These are phyloP conservation scores for Rhodinocichla rosea DNA, from an alignment of 2,113 vertebrate genomes.

Conservation along the genomic window DNA sequence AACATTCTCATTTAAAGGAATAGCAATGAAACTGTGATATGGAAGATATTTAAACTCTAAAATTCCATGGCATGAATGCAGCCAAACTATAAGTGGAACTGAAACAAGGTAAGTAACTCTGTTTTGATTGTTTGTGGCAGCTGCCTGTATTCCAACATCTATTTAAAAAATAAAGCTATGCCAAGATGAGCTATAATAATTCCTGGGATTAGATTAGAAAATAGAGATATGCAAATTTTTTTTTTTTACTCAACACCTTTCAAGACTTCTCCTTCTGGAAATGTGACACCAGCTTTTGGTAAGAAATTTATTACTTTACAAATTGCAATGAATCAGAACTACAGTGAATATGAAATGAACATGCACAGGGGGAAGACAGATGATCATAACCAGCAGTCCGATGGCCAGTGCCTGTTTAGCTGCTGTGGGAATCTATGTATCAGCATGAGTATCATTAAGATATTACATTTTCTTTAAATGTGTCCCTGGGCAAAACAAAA, in stretches of 20 bases:
- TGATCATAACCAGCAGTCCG: neutral
- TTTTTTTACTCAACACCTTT: neutral
- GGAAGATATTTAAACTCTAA: neutral
- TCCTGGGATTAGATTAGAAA: neutral
- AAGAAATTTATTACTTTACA: neutral
- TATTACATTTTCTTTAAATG: neutral
- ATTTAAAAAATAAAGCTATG: neutral
- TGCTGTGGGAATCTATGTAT: neutral
- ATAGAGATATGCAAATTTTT: neutral
- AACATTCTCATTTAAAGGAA: neutral
- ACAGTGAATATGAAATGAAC: neutral
- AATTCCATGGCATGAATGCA: neutral
- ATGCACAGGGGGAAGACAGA: neutral
- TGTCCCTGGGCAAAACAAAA: neutral
- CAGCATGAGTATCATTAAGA: neutral
- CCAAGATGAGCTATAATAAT: neutral
- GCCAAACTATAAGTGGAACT: neutral
- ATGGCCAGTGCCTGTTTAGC: neutral
- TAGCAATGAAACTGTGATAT: neutral
- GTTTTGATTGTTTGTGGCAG: neutral
- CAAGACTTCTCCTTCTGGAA: neutral
- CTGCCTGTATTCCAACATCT: neutral
- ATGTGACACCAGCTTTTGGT: neutral
- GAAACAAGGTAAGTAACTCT: neutral
- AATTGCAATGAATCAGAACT: neutral